A percentile compares a stretch with the other conserved stretches of the same genome.
These are phyloP conservation scores for Chaetodon auriga DNA, from an alignment of 2,113 vertebrate species.

Conservation along the genomic window DNA sequence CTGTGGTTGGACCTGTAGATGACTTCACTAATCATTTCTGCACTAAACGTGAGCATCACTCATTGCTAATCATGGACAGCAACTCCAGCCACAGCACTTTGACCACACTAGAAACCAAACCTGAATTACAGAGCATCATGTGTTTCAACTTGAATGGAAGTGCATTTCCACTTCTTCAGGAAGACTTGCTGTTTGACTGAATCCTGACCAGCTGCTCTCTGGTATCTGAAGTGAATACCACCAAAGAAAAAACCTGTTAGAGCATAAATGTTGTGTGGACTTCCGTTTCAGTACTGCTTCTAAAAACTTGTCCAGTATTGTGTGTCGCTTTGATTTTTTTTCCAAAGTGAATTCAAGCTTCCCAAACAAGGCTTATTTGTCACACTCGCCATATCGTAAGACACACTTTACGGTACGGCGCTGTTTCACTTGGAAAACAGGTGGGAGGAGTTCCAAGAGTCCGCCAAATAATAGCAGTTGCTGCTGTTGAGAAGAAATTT, in stretches of 20 bases:
- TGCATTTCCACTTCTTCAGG: background rate
- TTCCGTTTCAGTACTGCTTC: constrained; percentile 16
- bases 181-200: background rate
- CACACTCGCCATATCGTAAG: constrained; percentile 3
- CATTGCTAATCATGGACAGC: background rate
- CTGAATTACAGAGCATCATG: background rate
- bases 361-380: constrained; percentile 30
- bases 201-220: background rate
- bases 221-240: background rate
- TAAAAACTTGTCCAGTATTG: constrained; percentile 16
- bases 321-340: constrained; percentile 25
- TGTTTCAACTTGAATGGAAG: background rate
- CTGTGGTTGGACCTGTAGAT: background rate
- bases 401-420: background rate
- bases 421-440: constrained; percentile 4
- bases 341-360: constrained; percentile 11
- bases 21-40: background rate
- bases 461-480: constrained; percentile 8
- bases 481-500: background rate
- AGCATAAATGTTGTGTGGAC: background rate
- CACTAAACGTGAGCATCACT: background rate
- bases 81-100: background rate
- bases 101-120: background rate
- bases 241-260: background rate
- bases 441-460: constrained; percentile 9